phyloP scores from a whole-genome alignment of 1,140 invertebrate genomes.

The Pseudomyrmex cubaensis region DNA sequence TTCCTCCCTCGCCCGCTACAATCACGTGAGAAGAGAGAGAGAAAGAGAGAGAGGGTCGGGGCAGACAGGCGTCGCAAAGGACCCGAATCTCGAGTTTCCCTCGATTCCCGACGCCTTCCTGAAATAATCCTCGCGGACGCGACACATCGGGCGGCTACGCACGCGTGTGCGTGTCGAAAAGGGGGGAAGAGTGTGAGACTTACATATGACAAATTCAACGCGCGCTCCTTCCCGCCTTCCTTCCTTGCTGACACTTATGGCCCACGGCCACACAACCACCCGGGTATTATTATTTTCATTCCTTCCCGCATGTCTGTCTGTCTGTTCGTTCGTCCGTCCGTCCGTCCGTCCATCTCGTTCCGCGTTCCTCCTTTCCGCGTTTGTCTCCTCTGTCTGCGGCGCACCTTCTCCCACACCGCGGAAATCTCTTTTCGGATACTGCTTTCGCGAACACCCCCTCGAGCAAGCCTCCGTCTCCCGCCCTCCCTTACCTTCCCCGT shows the following conservation, averaged over 20 bases:
- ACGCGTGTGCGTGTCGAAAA: slow-evolving; percentile 66
- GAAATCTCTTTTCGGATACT: slow-evolving; percentile 75
- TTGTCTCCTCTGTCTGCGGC: slow-evolving; percentile 72
- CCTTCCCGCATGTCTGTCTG: slow-evolving; percentile 77
- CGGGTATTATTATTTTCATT: slow-evolving; percentile 82
- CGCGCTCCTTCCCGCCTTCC: slow-evolving; percentile 75
- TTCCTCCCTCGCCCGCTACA: slow-evolving; percentile 68
- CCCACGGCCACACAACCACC: slow-evolving; percentile 75
- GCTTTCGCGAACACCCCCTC: slow-evolving; percentile 69
- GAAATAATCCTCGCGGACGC: slow-evolving; percentile 75
- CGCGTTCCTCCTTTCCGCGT: slow-evolving; percentile 62
- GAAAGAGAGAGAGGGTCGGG: background rate
- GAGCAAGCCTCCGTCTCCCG: slow-evolving; percentile 35
- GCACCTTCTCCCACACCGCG: slow-evolving; percentile 65
- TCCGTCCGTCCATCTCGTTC: slow-evolving; percentile 50
- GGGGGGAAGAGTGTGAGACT: slow-evolving; percentile 71
- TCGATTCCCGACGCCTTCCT: slow-evolving; percentile 71
- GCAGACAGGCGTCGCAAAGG: slow-evolving; percentile 70
- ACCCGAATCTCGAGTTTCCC: slow-evolving; percentile 72
- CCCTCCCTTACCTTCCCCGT: slow-evolving; percentile 19
- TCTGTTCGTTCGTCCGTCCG: slow-evolving; percentile 72
- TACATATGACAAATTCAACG: slow-evolving; percentile 82
- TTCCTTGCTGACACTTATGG: slow-evolving; percentile 80
- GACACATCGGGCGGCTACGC: slow-evolving; percentile 49
- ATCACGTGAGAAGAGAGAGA: slow-evolving; percentile 37